These are phyloP conservation scores for Drosophila percnosoma DNA, from an alignment of 2,888 invertebrate species.

Conservation along the genomic window DNA sequence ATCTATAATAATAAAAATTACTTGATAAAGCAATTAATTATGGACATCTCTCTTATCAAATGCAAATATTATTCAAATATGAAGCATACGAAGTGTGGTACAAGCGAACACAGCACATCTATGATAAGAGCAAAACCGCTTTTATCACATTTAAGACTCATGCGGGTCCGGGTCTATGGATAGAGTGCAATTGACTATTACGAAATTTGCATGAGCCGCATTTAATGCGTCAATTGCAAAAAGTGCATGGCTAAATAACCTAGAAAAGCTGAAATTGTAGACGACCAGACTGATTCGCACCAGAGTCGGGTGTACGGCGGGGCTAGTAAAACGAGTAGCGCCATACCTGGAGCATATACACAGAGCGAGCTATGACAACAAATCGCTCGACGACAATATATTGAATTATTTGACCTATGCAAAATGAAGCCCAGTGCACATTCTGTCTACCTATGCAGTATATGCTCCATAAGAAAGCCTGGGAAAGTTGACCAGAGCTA, in stretches of 20 bases:
- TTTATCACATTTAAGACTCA: conserved; percentile 37
- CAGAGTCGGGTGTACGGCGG: conserved; percentile 1
- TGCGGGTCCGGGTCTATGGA: conserved; percentile 30
- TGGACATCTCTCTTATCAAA: not conserved
- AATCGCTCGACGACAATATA: conserved; percentile 36
- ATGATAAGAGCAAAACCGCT: not conserved
- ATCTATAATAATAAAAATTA: not conserved
- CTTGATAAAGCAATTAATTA: not conserved
- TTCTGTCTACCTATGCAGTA: conserved; percentile 58
- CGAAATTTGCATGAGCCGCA: conserved; percentile 50
- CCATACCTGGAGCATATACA: conserved; percentile 14
- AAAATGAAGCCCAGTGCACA: conserved; percentile 31
- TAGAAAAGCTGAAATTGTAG: conserved; percentile 70
- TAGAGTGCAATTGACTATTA: conserved; percentile 19
- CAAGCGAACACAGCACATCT: not conserved
- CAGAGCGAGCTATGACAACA: conserved; percentile 53
- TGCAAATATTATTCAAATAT: conserved; percentile 1
- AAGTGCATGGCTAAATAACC: conserved; percentile 58
- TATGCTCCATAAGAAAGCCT: conserved; percentile 38
- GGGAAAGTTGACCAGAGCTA: conserved; percentile 40
- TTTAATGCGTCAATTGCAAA: conserved; percentile 47
- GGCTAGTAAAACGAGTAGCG: conserved; percentile 49
- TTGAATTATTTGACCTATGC: conserved; percentile 71
- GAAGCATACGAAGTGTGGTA: conserved; percentile 41
- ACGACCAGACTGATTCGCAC: conserved; percentile 43